Evolutionary conservation across 2,888 invertebrate species (phyloP).

Genomic region (Steinernema carpocapsae): DNA sequence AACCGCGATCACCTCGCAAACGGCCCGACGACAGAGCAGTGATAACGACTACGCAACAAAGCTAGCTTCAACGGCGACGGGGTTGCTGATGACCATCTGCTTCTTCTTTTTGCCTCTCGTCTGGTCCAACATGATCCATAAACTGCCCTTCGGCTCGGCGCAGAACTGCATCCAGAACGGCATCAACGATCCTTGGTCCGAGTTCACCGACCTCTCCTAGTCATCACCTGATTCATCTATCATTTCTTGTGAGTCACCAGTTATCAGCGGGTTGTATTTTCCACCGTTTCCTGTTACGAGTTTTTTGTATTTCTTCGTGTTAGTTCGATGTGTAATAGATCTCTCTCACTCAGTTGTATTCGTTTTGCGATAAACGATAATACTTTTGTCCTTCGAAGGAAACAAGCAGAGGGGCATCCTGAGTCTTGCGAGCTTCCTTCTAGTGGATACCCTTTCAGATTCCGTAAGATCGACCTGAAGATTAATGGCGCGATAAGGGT

Average conservation of each 20-base stretch:
- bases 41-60: slow-evolving; percentile 23
- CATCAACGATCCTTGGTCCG: slow-evolving; percentile 19
- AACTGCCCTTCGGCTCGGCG: slow-evolving; percentile 6
- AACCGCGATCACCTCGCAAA: neutral
- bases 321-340: slow-evolving; percentile 16
- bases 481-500: slow-evolving; percentile 19
- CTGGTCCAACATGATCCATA: slow-evolving; percentile 35
- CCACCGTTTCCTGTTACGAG: neutral
- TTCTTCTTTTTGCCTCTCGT: slow-evolving; percentile 32
- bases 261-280: slow-evolving; percentile 26
- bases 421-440: neutral
- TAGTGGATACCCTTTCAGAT: neutral
- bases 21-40: neutral
- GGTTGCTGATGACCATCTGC: slow-evolving; percentile 34
- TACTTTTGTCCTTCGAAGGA: neutral
- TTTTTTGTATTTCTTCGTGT: slow-evolving; percentile 9
- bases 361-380: neutral
- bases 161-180: neutral
- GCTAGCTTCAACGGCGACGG: slow-evolving; percentile 15
- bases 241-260: slow-evolving; percentile 14
- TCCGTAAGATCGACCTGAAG: neutral
- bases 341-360: neutral
- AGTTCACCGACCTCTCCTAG: slow-evolving; percentile 21
- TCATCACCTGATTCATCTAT: slow-evolving; percentile 17
- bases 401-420: neutral